A percentile compares a stretch with the other conserved stretches of the same genome.
Evolutionary conservation across 2,888 invertebrate genomes (phyloP).

Genomic region (Stenchaetothrips biformis): DNA sequence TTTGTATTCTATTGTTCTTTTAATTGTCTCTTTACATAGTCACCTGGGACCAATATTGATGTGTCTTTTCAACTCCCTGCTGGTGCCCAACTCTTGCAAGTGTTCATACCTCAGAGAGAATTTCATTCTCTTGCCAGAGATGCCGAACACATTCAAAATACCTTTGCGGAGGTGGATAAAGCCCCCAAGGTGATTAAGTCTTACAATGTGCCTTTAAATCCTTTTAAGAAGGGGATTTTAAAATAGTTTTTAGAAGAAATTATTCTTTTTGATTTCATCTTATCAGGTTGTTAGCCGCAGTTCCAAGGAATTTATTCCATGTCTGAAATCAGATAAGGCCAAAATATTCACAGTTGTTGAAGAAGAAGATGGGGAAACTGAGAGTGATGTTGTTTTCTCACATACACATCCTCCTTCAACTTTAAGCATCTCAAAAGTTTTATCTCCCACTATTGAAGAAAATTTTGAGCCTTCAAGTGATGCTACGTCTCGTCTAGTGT

Average conservation of each 20-base stretch:
- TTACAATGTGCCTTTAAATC: neutral
- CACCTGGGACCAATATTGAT: constrained; percentile 65
- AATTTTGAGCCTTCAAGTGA: neutral
- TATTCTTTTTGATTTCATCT: neutral
- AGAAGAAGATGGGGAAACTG: constrained; percentile 52
- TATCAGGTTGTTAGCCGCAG: neutral
- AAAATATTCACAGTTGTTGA: constrained; percentile 78
- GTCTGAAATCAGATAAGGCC: constrained; percentile 62
- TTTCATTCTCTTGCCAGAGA: constrained; percentile 41
- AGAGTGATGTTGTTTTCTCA: constrained; percentile 29
- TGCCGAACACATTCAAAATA: neutral
- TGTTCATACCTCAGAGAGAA: constrained; percentile 65
- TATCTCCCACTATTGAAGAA: constrained; percentile 11
- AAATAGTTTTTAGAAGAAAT: neutral
- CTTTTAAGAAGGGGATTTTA: no score
- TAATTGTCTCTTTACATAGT: constrained; percentile 42
- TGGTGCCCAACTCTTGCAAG: constrained; percentile 73
- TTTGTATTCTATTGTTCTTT: constrained; percentile 25
- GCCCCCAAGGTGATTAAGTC: neutral
- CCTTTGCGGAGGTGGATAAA: neutral
- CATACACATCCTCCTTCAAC: neutral
- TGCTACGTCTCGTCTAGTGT: neutral
- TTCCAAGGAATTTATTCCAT: constrained; percentile 42
- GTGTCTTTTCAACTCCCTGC: constrained; percentile 68
- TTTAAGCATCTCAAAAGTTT: neutral